phyloP scores from a whole-genome alignment of 2,113 vertebrate genomes.

The Daphoenositta chrysoptera region DNA sequence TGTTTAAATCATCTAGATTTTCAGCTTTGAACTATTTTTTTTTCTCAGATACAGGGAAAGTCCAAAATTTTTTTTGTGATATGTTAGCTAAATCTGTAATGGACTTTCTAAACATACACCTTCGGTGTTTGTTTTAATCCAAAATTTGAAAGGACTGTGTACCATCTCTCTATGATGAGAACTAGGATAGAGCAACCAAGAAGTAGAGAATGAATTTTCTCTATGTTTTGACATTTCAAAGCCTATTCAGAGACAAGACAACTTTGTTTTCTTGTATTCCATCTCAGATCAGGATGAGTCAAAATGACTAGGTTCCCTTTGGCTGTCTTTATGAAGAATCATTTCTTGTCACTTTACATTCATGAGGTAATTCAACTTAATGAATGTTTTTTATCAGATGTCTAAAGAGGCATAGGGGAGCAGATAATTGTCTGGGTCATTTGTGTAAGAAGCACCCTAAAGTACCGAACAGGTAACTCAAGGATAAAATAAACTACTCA shows the following conservation, averaged over 20 bases:
- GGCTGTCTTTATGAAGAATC: not conserved
- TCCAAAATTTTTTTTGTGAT: not conserved
- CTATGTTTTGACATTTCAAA: not conserved
- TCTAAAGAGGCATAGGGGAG: not conserved
- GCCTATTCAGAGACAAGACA: not conserved
- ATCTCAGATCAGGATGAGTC: not conserved
- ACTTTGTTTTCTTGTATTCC: not conserved
- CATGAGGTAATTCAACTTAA: constrained; percentile 27
- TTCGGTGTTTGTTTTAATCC: not conserved
- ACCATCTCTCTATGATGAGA: not conserved
- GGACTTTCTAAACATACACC: not conserved
- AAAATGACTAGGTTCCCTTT: not conserved
- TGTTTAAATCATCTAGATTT: not conserved
- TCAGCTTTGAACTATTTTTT: not conserved
- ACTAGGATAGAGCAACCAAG: not conserved
- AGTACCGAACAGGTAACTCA: not conserved
- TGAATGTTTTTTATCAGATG: not conserved
- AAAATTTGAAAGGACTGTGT: not conserved
- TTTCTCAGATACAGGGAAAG: not conserved
- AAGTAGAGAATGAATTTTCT: not conserved
- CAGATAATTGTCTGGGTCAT: not conserved
- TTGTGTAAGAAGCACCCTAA: not conserved
- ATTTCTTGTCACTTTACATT: constrained; percentile 48
- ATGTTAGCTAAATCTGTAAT: not conserved
- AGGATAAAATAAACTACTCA: not conserved